A percentile compares a stretch with the other conserved stretches of the same genome.
Conservation (phyloP, 2,797 vertebrate species). For the Melanotaenia maccullochi region DNA sequence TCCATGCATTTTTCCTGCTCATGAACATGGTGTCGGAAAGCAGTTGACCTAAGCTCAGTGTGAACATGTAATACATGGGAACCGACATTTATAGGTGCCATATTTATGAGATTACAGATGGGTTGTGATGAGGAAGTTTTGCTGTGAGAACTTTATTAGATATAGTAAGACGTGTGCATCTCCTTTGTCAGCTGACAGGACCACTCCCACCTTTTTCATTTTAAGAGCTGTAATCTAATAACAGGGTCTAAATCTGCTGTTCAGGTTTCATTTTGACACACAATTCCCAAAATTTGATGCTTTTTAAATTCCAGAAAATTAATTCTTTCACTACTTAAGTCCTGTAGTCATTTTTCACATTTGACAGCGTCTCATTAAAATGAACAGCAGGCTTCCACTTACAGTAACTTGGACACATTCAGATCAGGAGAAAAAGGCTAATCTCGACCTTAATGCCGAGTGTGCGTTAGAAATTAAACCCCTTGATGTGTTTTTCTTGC, state of each 20-base stretch:
- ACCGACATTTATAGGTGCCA: neutral
- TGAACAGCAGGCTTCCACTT: constrained; percentile 5
- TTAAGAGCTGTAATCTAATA: neutral
- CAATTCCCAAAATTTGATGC: neutral
- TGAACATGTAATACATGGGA: neutral
- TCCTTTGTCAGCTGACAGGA: neutral
- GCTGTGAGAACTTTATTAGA: no score
- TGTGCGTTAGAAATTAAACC: neutral
- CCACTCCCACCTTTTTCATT: neutral
- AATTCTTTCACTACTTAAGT: neutral
- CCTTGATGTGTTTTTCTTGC: neutral
- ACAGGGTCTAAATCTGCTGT: neutral
- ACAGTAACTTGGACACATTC: neutral
- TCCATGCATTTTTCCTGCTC: neutral
- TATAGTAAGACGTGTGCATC: no score
- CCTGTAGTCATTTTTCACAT: neutral
- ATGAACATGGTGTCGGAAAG: neutral
- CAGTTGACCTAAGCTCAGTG: neutral
- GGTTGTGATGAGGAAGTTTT: no score
- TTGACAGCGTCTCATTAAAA: constrained; percentile 26
- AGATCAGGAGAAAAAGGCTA: neutral
- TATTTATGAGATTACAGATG: no score
- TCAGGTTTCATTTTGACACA: neutral
- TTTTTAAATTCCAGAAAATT: neutral
- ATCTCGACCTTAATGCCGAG: neutral